Percentiles rank a stretch among this genome's conserved stretches.
These are phyloP conservation scores for Pseudomugil tenellus DNA, from an alignment of 2,797 vertebrate species.

Conservation along the genomic window DNA sequence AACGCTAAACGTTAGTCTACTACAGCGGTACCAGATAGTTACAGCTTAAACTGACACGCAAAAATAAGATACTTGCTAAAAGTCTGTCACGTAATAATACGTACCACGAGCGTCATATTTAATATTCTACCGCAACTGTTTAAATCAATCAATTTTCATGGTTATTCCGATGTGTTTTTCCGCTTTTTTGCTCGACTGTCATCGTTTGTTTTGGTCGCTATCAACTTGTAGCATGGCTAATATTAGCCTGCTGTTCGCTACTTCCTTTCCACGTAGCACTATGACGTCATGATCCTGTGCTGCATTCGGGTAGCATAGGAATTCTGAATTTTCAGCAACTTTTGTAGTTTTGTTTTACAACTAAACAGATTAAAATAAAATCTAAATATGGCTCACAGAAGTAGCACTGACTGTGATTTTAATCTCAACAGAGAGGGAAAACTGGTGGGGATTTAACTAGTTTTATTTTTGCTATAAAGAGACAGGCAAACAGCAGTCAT, in stretches of 20 bases:
- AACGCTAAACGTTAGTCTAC: slow-evolving; percentile 25
- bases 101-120: background rate
- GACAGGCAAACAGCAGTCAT: no score
- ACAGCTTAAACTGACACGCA: slow-evolving; percentile 24
- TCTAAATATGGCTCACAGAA: no score
- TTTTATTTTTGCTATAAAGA: no score
- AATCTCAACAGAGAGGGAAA: no score
- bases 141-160: background rate
- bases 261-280: slow-evolving; percentile 84
- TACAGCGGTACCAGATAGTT: slow-evolving; percentile 21
- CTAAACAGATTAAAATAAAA: no score
- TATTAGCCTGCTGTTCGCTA: slow-evolving; percentile 52
- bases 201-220: slow-evolving; percentile 78
- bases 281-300: slow-evolving; percentile 68
- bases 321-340: background rate
- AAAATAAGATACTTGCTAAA: slow-evolving; percentile 7
- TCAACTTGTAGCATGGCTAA: slow-evolving; percentile 54
- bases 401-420: no score
- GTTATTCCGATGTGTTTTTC: slow-evolving; percentile 21
- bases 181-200: slow-evolving; percentile 28
- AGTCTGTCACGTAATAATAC: slow-evolving; percentile 3
- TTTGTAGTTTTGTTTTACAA: no score
- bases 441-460: no score
- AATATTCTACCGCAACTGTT: background rate
- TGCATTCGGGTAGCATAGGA: background rate